These are phyloP conservation scores for Dendropsophus ebraccatus DNA, from an alignment of 2,113 vertebrate genomes.

Conservation along the genomic window DNA sequence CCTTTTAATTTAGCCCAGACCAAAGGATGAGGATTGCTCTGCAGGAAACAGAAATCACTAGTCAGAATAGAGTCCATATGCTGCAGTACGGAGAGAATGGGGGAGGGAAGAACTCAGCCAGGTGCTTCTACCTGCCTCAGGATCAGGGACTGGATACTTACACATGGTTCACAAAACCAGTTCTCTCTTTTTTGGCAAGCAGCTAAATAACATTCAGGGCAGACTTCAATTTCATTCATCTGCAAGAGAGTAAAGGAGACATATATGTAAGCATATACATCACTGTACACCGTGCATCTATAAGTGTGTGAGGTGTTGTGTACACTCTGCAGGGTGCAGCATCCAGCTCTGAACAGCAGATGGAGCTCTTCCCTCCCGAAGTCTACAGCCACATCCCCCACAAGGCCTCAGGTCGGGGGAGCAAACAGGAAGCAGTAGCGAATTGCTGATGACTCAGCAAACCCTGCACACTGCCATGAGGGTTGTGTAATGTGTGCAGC, in stretches of 20 bases:
- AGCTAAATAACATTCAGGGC: slow-evolving; percentile 97
- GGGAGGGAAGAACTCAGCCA: too few species aligned
- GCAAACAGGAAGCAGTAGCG: not conserved
- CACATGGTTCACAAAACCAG: slow-evolving; percentile 99
- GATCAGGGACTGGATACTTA: slow-evolving; percentile 72
- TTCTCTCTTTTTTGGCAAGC: slow-evolving; percentile 98
- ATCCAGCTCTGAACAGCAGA: slow-evolving; percentile 26
- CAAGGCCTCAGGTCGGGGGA: not conserved
- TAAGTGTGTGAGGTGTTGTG: not conserved
- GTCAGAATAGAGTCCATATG: too few species aligned
- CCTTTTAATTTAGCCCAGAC: slow-evolving; percentile 99
- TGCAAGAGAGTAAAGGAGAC: slow-evolving; percentile 68
- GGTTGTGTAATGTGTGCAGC: too few species aligned
- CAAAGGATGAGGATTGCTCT: slow-evolving; percentile 96
- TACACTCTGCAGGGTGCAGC: not conserved
- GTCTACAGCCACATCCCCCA: too few species aligned
- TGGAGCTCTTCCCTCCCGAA: not conserved
- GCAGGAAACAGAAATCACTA: slow-evolving; percentile 66
- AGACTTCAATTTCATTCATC: slow-evolving; percentile 99
- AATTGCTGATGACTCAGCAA: slow-evolving; percentile 17
- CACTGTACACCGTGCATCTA: too few species aligned
- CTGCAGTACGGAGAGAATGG: too few species aligned
- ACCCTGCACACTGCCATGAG: too few species aligned
- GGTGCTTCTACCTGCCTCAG: not conserved
- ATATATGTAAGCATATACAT: not conserved